These are phyloP conservation scores for Zeugodacus cucurbitae DNA, from an alignment of 1,140 invertebrate genomes.

Conservation along the genomic window DNA sequence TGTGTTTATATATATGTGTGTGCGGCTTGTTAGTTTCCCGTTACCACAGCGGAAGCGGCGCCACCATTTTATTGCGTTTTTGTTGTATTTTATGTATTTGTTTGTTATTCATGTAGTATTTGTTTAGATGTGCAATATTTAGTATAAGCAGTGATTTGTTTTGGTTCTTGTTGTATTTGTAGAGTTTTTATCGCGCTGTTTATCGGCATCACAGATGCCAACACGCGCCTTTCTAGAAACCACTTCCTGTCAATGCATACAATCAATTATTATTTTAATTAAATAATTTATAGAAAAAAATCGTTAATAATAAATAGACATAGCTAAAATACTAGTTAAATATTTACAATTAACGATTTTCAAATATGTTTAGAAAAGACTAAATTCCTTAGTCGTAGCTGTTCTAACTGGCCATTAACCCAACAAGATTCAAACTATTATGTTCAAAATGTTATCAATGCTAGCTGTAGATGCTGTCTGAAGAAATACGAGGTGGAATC, in stretches of 20 bases:
- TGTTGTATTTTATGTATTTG: background rate
- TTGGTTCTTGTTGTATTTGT: background rate
- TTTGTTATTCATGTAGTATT: background rate
- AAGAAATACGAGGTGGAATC: too few relatives aligned
- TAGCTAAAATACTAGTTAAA: too few relatives aligned
- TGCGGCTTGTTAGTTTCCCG: background rate
- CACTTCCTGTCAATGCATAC: background rate
- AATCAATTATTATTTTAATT: background rate
- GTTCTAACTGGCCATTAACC: too few relatives aligned
- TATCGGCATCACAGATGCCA: background rate
- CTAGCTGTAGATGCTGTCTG: too few relatives aligned
- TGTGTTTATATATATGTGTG: background rate
- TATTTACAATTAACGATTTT: too few relatives aligned
- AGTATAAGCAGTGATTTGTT: background rate
- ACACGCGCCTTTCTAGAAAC: background rate
- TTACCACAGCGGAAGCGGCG: background rate
- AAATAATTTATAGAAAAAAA: background rate
- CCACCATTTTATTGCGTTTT: background rate
- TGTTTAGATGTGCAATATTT: background rate
- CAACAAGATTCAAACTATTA: too few relatives aligned
- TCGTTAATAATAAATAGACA: too few relatives aligned
- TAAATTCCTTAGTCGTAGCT: too few relatives aligned
- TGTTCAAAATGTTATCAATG: too few relatives aligned
- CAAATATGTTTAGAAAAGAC: too few relatives aligned
- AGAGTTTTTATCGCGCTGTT: background rate